These are phyloP conservation scores for Embidobia sp. DNA, from an alignment of 2,888 invertebrate genomes.

Conservation along the genomic window DNA sequence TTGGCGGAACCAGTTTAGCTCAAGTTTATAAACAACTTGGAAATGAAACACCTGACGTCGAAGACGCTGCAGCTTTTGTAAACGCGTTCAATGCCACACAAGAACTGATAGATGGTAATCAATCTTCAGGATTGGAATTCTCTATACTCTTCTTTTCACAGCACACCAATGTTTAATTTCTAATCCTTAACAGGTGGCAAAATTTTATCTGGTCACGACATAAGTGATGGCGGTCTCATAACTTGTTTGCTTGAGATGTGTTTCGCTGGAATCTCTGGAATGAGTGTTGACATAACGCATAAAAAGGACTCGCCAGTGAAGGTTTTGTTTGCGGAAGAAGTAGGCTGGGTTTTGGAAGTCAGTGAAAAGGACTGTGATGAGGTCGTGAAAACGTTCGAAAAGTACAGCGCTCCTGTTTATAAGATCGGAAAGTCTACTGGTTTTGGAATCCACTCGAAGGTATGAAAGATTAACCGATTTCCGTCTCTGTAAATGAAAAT, in stretches of 20 bases:
- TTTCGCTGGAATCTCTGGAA: slow-evolving; percentile 94
- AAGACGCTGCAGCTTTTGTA: slow-evolving; percentile 86
- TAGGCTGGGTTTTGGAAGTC: slow-evolving; percentile 92
- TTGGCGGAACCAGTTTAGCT: slow-evolving; percentile 96
- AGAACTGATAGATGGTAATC: slow-evolving; percentile 87
- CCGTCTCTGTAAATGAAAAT: no score
- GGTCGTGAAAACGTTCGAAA: slow-evolving; percentile 85
- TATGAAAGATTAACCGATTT: slow-evolving; percentile 70
- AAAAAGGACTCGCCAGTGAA: slow-evolving; percentile 84
- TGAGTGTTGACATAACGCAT: slow-evolving; percentile 85
- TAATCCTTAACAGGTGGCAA: slow-evolving; percentile 83
- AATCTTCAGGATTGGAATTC: no score
- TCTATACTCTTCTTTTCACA: no score
- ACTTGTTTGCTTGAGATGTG: slow-evolving; percentile 97
- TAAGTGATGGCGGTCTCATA: slow-evolving; percentile 97
- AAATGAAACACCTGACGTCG: slow-evolving; percentile 90
- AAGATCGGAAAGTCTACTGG: slow-evolving; percentile 86
- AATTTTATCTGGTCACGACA: slow-evolving; percentile 94
- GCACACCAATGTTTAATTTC: slow-evolving; percentile 1
- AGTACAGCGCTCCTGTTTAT: slow-evolving; percentile 85
- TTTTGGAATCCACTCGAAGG: slow-evolving; percentile 86
- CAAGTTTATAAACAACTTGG: slow-evolving; percentile 95
- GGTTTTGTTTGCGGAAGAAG: slow-evolving; percentile 92
- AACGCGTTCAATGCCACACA: slow-evolving; percentile 93
- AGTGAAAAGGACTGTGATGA: slow-evolving; percentile 83